These are phyloP conservation scores for Premnoplex brunnescens DNA, from an alignment of 2,797 vertebrate species.

Conservation along the genomic window DNA sequence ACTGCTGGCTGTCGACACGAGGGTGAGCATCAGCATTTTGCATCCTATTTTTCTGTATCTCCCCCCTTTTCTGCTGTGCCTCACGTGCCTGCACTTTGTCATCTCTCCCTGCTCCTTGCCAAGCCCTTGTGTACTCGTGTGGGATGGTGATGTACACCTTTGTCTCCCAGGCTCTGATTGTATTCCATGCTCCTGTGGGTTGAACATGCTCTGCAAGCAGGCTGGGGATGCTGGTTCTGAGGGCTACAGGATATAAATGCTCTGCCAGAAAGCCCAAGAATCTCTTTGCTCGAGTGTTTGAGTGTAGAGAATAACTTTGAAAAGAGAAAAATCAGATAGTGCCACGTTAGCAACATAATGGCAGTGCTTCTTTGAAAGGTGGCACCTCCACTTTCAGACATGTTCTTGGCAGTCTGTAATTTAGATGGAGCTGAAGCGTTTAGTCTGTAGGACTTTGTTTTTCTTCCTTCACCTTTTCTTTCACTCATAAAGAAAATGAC, in stretches of 20 bases:
- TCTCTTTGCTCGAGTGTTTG: neutral
- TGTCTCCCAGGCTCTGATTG: neutral
- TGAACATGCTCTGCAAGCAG: neutral
- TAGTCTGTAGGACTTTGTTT: slow-evolving; percentile 18
- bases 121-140: rapidly evolving
- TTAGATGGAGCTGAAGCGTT: slow-evolving; percentile 29
- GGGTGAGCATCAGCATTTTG: neutral
- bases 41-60: neutral
- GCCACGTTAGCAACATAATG: neutral
- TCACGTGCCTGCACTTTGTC: neutral
- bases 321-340: neutral
- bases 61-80: neutral
- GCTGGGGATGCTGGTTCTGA: neutral
- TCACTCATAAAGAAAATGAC: slow-evolving; percentile 46
- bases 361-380: slow-evolving; percentile 9
- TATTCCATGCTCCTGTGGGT: neutral
- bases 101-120: neutral
- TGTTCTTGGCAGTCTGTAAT: slow-evolving; percentile 37
- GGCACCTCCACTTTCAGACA: neutral
- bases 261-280: neutral
- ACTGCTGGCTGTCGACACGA: neutral
- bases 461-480: slow-evolving; percentile 41
- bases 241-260: neutral
- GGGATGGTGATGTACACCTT: neutral
- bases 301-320: neutral